Evolutionary conservation across 2,797 vertebrate species (phyloP).

Genomic region (Borostomias antarcticus): DNA sequence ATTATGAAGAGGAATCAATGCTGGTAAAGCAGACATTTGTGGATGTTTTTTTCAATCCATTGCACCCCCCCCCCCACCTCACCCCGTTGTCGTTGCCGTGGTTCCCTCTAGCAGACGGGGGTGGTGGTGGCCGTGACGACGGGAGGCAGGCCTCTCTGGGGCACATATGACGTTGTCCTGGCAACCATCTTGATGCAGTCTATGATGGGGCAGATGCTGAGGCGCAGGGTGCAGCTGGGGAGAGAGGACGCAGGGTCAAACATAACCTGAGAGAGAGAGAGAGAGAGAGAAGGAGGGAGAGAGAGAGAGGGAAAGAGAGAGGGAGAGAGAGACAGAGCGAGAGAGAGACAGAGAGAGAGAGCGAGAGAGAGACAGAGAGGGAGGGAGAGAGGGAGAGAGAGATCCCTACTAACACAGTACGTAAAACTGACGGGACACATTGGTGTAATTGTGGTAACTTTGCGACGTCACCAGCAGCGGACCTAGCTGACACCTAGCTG

Average conservation of each 20-base stretch:
- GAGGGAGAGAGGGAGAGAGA: too few relatives aligned
- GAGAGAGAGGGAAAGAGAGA: not conserved
- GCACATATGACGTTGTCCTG: constrained; percentile 83
- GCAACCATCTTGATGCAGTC: constrained; percentile 89
- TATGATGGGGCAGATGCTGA: constrained; percentile 86
- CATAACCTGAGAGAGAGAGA: constrained; percentile 75
- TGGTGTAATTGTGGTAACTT: too few relatives aligned
- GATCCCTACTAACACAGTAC: too few relatives aligned
- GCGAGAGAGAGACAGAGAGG: not conserved
- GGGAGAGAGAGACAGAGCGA: not conserved
- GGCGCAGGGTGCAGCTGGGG: constrained; percentile 85
- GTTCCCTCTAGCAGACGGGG: constrained; percentile 60
- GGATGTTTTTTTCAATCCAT: constrained; percentile 18
- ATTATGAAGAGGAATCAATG: constrained; percentile 67
- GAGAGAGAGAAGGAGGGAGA: constrained; percentile 30
- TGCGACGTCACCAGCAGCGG: too few relatives aligned
- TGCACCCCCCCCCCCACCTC: constrained; percentile 2
- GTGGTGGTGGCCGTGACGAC: too few relatives aligned
- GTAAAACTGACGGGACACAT: too few relatives aligned
- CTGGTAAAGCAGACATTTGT: constrained; percentile 46
- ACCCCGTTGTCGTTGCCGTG: constrained; percentile 1
- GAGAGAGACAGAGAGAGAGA: not conserved
- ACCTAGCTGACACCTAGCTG: too few relatives aligned
- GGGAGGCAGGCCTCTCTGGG: constrained; percentile 83
- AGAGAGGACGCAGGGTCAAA: constrained; percentile 85